phyloP scores from a whole-genome alignment of 2,113 vertebrate genomes.

The Phrynosoma platyrhinos region DNA sequence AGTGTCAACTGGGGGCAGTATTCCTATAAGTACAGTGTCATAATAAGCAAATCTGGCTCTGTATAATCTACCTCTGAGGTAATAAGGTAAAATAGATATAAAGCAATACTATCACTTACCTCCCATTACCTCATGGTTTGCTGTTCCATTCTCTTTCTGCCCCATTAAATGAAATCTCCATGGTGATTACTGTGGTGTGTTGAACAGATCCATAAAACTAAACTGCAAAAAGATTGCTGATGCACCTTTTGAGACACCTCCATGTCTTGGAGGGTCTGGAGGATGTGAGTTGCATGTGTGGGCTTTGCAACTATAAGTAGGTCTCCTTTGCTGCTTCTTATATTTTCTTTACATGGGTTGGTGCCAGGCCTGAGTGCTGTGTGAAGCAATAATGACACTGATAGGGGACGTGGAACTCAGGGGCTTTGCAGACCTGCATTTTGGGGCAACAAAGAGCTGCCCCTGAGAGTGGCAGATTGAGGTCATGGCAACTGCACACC shows the following conservation, averaged over 20 bases:
- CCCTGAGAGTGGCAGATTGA: no score
- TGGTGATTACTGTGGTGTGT: not conserved
- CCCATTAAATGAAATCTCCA: not conserved
- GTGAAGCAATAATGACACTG: not conserved
- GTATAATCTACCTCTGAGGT: not conserved
- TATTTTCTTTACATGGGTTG: not conserved
- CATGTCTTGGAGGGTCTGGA: not conserved
- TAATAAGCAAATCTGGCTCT: not conserved
- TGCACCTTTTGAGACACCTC: not conserved
- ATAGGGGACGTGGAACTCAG: no score
- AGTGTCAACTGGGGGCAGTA: not conserved
- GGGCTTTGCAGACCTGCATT: no score
- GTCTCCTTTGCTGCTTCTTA: not conserved
- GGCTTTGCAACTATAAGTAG: not conserved
- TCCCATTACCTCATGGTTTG: not conserved
- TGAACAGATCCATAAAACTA: conserved; percentile 3
- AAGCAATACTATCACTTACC: not conserved
- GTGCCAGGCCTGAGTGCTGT: not conserved
- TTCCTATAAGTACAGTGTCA: not conserved
- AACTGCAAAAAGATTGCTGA: not conserved
- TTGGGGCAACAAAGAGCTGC: no score
- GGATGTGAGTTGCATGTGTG: not conserved
- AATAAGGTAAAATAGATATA: not conserved
- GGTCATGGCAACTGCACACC: no score
- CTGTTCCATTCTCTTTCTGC: not conserved